Evolutionary conservation across 2,797 vertebrate species (phyloP).

Genomic region (Parauchenoglanis ngamensis): DNA sequence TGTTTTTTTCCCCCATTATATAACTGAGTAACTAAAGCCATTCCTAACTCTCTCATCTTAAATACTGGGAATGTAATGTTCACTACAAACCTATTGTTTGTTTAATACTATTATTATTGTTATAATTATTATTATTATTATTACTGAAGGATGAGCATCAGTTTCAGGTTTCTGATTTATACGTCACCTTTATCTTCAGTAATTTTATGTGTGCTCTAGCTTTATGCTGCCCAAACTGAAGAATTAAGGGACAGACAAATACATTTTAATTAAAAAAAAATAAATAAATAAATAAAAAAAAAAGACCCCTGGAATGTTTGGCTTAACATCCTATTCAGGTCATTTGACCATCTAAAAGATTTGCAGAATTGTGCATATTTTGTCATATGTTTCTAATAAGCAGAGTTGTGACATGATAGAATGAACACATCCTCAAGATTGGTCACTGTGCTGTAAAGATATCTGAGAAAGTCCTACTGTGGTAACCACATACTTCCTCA

Average conservation of each 20-base stretch:
- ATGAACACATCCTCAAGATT: conserved; percentile 3
- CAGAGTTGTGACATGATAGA: neutral
- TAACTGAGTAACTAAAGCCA: neutral
- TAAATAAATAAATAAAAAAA: too few species aligned
- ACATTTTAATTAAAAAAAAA: too few species aligned
- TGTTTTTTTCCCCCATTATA: neutral
- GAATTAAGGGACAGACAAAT: neutral
- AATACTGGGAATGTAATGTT: neutral
- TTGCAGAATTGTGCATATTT: neutral
- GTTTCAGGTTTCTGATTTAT: neutral
- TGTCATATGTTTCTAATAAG: neutral
- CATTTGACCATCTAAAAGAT: neutral
- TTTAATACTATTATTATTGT: neutral
- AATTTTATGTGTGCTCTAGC: neutral
- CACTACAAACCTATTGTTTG: neutral
- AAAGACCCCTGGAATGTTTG: neutral
- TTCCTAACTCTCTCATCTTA: neutral
- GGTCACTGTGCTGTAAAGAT: neutral
- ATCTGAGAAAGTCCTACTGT: neutral
- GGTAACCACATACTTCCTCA: neutral
- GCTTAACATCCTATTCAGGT: neutral
- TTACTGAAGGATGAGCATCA: neutral
- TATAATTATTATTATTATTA: neutral
- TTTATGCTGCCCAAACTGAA: neutral
- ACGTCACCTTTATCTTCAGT: neutral